A percentile compares a stretch with the other conserved stretches of the same genome.
phyloP scores from a whole-genome alignment of 2,888 invertebrate genomes.

The Camponotus fellah region DNA sequence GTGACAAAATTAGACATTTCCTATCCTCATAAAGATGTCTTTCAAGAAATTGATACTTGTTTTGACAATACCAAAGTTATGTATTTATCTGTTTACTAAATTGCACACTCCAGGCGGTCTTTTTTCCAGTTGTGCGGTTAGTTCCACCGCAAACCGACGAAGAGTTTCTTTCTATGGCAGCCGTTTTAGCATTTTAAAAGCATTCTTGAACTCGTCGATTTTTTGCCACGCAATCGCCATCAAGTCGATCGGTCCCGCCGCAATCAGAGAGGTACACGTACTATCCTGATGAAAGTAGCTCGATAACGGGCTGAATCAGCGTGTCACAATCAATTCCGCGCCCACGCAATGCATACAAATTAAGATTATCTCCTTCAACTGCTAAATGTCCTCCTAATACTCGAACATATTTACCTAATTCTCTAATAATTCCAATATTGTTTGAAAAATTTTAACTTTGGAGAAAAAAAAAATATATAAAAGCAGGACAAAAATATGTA shows the following conservation, averaged over 20 bases:
- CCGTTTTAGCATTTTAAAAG: constrained; percentile 79
- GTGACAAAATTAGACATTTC: too few relatives aligned
- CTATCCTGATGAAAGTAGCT: constrained; percentile 68
- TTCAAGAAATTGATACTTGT: neutral
- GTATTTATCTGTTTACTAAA: constrained; percentile 69
- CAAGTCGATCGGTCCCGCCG: constrained; percentile 34
- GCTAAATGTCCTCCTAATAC: neutral
- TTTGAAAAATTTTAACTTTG: neutral
- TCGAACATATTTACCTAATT: constrained; percentile 5
- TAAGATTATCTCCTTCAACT: constrained; percentile 8
- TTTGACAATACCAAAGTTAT: neutral
- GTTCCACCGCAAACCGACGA: constrained; percentile 51
- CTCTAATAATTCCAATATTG: constrained; percentile 32
- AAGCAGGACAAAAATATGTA: neutral
- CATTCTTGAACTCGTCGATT: constrained; percentile 73
- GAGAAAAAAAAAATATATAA: neutral
- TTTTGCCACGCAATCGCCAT: constrained; percentile 66
- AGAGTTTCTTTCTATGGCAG: constrained; percentile 64
- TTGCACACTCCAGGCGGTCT: constrained; percentile 59
- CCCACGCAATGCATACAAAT: constrained; percentile 61
- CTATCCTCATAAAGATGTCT: neutral
- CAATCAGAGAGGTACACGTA: constrained; percentile 60
- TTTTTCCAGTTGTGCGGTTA: constrained; percentile 68
- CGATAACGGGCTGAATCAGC: constrained; percentile 65
- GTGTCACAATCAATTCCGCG: constrained; percentile 69